Conservation (phyloP, 2,797 vertebrate species). For the Sebastes paucispinis region DNA sequence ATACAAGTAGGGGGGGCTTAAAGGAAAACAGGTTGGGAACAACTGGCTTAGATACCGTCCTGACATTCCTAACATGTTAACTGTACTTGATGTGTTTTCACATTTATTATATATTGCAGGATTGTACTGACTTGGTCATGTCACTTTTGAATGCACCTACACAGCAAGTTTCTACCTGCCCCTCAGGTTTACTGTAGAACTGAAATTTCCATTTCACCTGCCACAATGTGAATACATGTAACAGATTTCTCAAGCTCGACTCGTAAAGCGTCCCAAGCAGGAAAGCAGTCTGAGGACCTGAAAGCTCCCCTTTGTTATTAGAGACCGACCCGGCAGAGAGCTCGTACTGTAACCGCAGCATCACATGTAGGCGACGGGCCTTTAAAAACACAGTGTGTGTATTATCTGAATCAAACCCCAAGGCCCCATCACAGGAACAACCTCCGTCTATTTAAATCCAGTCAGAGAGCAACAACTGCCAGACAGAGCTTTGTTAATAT, state of each 20-base stretch:
- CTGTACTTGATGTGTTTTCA: no score
- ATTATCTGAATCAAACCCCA: slow-evolving; percentile 5
- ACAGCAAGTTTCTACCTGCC: neutral
- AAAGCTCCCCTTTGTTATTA: slow-evolving; percentile 29
- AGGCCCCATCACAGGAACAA: neutral
- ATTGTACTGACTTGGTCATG: neutral
- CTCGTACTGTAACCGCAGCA: slow-evolving; percentile 2
- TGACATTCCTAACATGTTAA: no score
- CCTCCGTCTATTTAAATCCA: slow-evolving; percentile 20
- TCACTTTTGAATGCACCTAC: neutral
- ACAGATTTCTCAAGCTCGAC: neutral
- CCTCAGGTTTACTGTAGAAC: neutral
- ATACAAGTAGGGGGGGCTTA: no score
- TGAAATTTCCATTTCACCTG: neutral
- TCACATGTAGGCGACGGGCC: slow-evolving; percentile 44
- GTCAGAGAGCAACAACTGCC: slow-evolving; percentile 4
- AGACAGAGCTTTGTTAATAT: slow-evolving; percentile 35
- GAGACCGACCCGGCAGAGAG: neutral
- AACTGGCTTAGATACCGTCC: no score
- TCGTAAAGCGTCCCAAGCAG: neutral
- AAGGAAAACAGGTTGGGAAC: no score
- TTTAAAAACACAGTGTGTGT: neutral
- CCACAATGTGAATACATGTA: neutral
- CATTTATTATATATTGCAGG: neutral
- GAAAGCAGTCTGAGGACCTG: neutral